Base-by-base conservation (phyloP, 2,113 vertebrate species). In the Phalacrocorax pelagicus region DNA sequence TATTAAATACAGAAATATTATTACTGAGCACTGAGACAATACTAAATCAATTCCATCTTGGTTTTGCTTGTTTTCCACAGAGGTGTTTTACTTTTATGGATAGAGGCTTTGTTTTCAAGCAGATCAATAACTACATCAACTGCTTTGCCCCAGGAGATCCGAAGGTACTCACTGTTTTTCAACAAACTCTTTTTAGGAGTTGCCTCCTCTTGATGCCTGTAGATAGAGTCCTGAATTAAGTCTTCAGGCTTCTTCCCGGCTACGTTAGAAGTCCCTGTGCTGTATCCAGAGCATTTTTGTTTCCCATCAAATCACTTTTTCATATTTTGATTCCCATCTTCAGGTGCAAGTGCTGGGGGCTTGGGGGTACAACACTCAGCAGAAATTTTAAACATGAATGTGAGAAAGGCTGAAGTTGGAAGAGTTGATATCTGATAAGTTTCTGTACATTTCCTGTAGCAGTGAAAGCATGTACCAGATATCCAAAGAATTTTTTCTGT, bases 11-110 rank as follows among this genome's bases (percentile, higher is more conserved):
- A 94, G 57, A 69, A 74, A 42, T 67, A 29, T 4, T 54, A 38
- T 74, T 63, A 34, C n/a, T 74, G 51, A 71, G 46, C 54, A 63
- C 27, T 58, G 75, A 77, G 15, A 58, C 57, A 47, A 27, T 55
- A 81, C 40, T 87, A 67, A 91, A 81, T 78, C 29, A 30, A 32
- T 86, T 77, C 49, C 94, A 2, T 73, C 20, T 94, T 91, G 51
- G 4, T 81, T 95, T 92, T 86, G 9, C 38, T 93, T 97, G 57
- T 66, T 69, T 91, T 95, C 93, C 89, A 14, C 97, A 99, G 99
- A 98, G 99, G 70, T 99, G 99, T 97, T 99, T 99, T 96, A 99
- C 99, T 89, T 98, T 99, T 88, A 99, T 99, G 99, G 99, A 99
- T 92, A 98, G 99, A 97, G 99, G 99, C 91, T 99, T 99, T 79